Percentiles rank a stretch among this genome's conserved stretches.
Evolutionary conservation across 2,797 vertebrate species (phyloP).

Genomic region (Champsocephalus gunnari): DNA sequence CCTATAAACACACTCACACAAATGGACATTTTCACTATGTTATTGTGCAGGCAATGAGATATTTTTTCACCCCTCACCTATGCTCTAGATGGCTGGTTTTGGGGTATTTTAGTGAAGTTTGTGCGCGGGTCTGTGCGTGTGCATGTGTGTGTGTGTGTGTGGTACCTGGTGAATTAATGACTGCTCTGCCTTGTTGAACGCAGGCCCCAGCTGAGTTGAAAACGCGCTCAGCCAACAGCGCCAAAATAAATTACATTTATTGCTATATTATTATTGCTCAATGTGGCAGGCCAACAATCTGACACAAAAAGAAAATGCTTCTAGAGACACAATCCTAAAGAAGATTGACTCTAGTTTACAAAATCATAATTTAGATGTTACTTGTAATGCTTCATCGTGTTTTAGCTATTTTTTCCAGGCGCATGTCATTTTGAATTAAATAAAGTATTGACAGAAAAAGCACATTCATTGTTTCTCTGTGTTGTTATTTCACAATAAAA

Average conservation of each 20-base stretch:
- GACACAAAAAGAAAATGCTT: slow-evolving; percentile 45
- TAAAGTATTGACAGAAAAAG: slow-evolving; percentile 48
- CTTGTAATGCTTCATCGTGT: not conserved
- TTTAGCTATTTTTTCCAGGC: not conserved
- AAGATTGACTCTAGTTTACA: slow-evolving; percentile 29
- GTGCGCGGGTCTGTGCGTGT: slow-evolving; percentile 11
- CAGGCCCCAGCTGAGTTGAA: slow-evolving; percentile 75
- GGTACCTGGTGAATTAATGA: slow-evolving; percentile 78
- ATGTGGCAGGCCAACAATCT: slow-evolving; percentile 66
- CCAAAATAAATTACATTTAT: slow-evolving; percentile 77
- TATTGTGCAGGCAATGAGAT: slow-evolving; percentile 61
- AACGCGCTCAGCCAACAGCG: slow-evolving; percentile 69
- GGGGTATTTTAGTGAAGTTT: slow-evolving; percentile 63
- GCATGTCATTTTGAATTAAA: slow-evolving; percentile 24
- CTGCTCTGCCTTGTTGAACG: slow-evolving; percentile 63
- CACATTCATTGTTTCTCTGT: slow-evolving; percentile 20
- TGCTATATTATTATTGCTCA: slow-evolving; percentile 70
- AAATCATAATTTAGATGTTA: slow-evolving; percentile 36
- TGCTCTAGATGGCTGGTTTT: slow-evolving; percentile 60
- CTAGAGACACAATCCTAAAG: slow-evolving; percentile 33
- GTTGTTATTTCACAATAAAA: slow-evolving; percentile 31
- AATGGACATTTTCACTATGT: slow-evolving; percentile 65
- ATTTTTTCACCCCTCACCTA: slow-evolving; percentile 65
- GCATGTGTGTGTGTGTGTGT: slow-evolving; percentile 35
- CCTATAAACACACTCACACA: slow-evolving; percentile 72